These are phyloP conservation scores for Bactericera cockerelli DNA, from an alignment of 1,140 invertebrate species.

Conservation along the genomic window DNA sequence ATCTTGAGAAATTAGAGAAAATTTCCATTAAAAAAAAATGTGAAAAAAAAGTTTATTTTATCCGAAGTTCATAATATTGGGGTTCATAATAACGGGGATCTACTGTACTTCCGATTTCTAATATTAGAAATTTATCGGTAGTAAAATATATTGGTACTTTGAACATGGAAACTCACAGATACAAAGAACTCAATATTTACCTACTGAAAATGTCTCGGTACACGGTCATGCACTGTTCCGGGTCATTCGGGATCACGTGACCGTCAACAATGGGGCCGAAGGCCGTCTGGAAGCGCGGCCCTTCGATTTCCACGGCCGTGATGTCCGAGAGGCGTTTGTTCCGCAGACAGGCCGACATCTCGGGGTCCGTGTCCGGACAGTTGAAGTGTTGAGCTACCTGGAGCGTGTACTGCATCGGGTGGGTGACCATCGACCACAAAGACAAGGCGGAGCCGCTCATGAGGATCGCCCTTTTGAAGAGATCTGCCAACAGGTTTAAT, in stretches of 20 bases:
- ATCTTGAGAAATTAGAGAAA: too few relatives aligned
- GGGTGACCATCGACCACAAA: constrained; percentile 71
- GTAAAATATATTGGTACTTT: too few relatives aligned
- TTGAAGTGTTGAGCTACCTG: constrained; percentile 65
- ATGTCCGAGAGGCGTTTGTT: constrained; percentile 47
- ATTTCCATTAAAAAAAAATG: too few relatives aligned
- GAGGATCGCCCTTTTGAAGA: constrained; percentile 82
- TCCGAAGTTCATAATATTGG: too few relatives aligned
- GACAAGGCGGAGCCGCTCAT: constrained; percentile 87
- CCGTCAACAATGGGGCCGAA: constrained; percentile 72
- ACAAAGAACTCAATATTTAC: constrained; percentile 29
- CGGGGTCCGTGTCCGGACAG: constrained; percentile 44
- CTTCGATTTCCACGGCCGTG: constrained; percentile 41
- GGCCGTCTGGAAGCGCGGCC: constrained; percentile 46
- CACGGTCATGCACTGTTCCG: constrained; percentile 49
- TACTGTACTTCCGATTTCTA: too few relatives aligned
- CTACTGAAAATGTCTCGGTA: constrained; percentile 55
- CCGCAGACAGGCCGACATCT: constrained; percentile 44
- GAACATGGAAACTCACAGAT: too few relatives aligned
- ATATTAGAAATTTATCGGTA: too few relatives aligned
- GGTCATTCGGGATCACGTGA: constrained; percentile 62
- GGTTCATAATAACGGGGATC: too few relatives aligned
- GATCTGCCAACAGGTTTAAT: too few relatives aligned
- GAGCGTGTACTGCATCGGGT: constrained; percentile 58
- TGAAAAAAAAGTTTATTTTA: too few relatives aligned